Percentiles rank a stretch among this genome's conserved stretches.
These are phyloP conservation scores for Chaetodon trifascialis DNA, from an alignment of 2,113 vertebrate species.

Conservation along the genomic window DNA sequence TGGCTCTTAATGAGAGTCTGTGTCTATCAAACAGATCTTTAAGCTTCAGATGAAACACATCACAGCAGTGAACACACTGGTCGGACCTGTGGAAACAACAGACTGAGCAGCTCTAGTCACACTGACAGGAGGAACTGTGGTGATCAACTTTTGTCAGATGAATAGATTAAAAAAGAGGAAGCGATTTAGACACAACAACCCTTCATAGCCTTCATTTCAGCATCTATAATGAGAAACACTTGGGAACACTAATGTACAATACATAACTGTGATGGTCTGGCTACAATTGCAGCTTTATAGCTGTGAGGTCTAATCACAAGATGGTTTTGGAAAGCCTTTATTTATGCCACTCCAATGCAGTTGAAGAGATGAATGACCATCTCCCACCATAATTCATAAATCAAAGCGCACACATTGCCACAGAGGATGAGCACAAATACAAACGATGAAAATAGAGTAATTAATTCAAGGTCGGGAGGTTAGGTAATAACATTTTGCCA, in stretches of 20 bases:
- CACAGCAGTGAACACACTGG: neutral
- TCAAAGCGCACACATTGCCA: constrained; percentile 42
- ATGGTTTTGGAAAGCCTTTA: constrained; percentile 15
- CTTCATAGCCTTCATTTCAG: neutral
- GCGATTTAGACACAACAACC: neutral
- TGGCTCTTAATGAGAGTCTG: neutral
- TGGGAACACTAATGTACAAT: neutral
- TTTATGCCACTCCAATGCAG: constrained; percentile 14
- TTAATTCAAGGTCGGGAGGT: constrained; percentile 49
- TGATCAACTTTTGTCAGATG: neutral
- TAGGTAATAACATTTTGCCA: constrained; percentile 8
- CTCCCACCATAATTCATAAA: constrained; percentile 43
- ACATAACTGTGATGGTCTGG: neutral
- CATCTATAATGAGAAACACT: neutral
- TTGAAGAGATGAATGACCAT: constrained; percentile 39
- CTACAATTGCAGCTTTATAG: constrained; percentile 4
- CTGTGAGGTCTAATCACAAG: constrained; percentile 33
- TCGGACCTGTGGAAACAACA: neutral
- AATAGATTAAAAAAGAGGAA: neutral
- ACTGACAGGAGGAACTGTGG: neutral
- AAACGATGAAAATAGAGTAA: constrained; percentile 35
- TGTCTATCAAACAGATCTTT: neutral
- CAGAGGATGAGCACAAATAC: constrained; percentile 27
- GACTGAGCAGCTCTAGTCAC: neutral
- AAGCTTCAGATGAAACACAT: neutral